These are phyloP conservation scores for Alexandromys oeconomus DNA, from an alignment of 2,797 vertebrate genomes.

Conservation along the genomic window DNA sequence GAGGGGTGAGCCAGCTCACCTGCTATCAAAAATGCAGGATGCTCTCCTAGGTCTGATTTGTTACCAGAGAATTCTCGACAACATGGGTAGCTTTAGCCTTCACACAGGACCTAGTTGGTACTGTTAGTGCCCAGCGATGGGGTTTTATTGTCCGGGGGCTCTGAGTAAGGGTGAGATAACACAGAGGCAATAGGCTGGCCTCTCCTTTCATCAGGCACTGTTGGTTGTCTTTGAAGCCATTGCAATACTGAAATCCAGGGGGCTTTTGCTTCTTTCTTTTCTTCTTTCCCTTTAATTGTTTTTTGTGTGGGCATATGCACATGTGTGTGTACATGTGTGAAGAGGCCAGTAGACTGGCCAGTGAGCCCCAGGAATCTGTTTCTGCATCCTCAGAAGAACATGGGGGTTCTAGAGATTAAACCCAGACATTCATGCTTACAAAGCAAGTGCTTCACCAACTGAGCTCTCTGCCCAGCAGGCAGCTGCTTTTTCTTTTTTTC, in stretches of 20 bases:
- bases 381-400: neutral
- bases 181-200: neutral
- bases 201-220: neutral
- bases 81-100: neutral
- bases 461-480: neutral
- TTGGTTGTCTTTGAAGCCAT: neutral
- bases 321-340: neutral
- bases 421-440: neutral
- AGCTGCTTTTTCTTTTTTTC: neutral
- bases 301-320: neutral
- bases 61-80: neutral
- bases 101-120: neutral
- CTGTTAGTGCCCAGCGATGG: neutral
- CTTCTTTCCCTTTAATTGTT: neutral
- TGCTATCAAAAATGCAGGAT: neutral
- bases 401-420: neutral
- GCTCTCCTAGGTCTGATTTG: neutral
- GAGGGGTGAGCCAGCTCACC: neutral
- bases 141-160: neutral
- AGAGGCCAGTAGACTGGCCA: neutral
- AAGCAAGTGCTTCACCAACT: neutral
- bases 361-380: neutral
- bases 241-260: neutral
- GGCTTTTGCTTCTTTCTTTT: neutral
- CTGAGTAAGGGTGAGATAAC: neutral